A percentile compares a stretch with the other conserved stretches of the same genome.
Evolutionary conservation across 2,113 vertebrate species (phyloP).

Genomic region (Phalacrocorax carbo): DNA sequence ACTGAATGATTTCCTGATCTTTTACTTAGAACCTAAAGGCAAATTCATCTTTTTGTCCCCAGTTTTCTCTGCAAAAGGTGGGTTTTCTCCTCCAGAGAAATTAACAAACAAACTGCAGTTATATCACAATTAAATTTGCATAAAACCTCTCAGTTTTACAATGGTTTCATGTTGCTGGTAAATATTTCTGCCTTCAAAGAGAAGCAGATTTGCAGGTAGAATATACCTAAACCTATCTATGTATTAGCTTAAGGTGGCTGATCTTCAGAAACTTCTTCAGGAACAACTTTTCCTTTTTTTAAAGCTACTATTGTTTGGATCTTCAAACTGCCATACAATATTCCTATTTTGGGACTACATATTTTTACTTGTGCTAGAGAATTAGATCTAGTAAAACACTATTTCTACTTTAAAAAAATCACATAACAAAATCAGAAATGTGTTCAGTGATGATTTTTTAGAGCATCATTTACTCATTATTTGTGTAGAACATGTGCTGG

Average conservation of each 20-base stretch:
- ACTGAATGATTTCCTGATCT: background rate
- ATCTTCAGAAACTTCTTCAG: background rate
- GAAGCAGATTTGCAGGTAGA: background rate
- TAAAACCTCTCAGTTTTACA: background rate
- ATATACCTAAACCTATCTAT: background rate
- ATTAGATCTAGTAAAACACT: background rate
- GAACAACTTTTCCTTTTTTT: background rate
- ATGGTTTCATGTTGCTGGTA: background rate
- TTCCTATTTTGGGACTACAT: background rate
- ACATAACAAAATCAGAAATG: constrained; percentile 3
- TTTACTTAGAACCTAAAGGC: background rate
- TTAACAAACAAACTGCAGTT: background rate
- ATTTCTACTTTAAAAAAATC: background rate
- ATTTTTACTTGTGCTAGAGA: background rate
- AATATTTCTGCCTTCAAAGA: background rate
- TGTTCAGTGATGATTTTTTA: background rate
- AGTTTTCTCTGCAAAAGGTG: background rate
- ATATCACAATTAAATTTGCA: background rate
- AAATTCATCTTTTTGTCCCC: background rate
- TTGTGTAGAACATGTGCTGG: background rate
- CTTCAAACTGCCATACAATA: background rate
- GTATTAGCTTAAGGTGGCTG: background rate
- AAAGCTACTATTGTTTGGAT: background rate
- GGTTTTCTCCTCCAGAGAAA: background rate
- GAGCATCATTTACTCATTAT: constrained; percentile 39